Conservation (phyloP, 2,888 invertebrate species). For the Melinopterus prodromus region DNA sequence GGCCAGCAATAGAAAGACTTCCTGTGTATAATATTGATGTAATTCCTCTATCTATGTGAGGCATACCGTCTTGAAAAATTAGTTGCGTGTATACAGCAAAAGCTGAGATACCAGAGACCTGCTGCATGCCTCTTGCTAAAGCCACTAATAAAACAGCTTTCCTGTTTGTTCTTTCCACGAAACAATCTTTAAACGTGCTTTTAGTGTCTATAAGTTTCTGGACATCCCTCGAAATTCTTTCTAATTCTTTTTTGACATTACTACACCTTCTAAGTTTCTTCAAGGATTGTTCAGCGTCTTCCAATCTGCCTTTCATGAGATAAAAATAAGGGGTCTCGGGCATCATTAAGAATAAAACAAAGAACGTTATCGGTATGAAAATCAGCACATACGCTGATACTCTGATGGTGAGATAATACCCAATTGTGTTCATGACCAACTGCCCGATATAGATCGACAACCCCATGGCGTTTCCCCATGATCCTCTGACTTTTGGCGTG, state of each 20-base stretch:
- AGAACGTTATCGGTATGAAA: slow-evolving; percentile 36
- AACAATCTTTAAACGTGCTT: slow-evolving; percentile 49
- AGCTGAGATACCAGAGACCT: slow-evolving; percentile 50
- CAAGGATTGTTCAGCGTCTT: slow-evolving; percentile 48
- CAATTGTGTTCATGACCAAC: slow-evolving; percentile 48
- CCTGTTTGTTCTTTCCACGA: slow-evolving; percentile 49
- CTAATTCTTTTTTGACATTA: slow-evolving; percentile 48
- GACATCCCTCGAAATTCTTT: slow-evolving; percentile 49
- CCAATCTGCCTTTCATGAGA: slow-evolving; percentile 47
- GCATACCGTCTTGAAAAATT: slow-evolving; percentile 54
- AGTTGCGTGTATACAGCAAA: slow-evolving; percentile 51
- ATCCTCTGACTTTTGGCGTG: slow-evolving; percentile 46
- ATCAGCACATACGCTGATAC: slow-evolving; percentile 37
- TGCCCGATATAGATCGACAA: slow-evolving; percentile 40
- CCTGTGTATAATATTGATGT: slow-evolving; percentile 51
- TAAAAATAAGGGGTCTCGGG: slow-evolving; percentile 65
- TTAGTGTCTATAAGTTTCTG: slow-evolving; percentile 51
- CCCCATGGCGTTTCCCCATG: slow-evolving; percentile 41
- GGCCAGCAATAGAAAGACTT: slow-evolving; percentile 31
- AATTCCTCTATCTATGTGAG: slow-evolving; percentile 48
- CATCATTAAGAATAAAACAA: slow-evolving; percentile 57
- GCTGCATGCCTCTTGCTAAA: slow-evolving; percentile 48
- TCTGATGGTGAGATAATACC: slow-evolving; percentile 43
- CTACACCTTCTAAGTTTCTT: slow-evolving; percentile 45
- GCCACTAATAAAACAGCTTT: slow-evolving; percentile 49